Evolutionary conservation across 2,113 vertebrate species (phyloP).

Genomic region (Phainopepla nitens): DNA sequence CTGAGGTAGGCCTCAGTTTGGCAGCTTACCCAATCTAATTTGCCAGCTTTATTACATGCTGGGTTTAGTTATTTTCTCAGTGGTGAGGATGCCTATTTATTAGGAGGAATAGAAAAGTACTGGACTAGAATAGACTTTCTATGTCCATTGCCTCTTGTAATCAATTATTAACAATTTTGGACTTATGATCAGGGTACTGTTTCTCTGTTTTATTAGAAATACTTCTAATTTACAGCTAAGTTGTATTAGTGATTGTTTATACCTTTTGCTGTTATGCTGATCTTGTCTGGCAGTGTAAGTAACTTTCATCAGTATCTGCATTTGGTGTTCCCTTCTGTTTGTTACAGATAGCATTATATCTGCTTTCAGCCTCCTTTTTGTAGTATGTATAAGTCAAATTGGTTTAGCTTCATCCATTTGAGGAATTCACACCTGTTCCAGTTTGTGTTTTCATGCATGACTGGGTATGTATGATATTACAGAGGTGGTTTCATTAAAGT

Average conservation of each 20-base stretch:
- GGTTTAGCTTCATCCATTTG: background rate
- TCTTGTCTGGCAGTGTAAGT: background rate
- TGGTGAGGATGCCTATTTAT: background rate
- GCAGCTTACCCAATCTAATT: background rate
- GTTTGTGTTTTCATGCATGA: background rate
- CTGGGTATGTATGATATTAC: background rate
- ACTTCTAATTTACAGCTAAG: background rate
- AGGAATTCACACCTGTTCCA: background rate
- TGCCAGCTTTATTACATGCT: background rate
- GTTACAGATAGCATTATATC: background rate
- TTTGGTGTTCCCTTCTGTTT: background rate
- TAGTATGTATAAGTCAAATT: background rate
- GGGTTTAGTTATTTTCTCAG: background rate
- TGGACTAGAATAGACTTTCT: background rate
- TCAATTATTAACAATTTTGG: background rate
- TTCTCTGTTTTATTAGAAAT: background rate
- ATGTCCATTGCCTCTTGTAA: background rate
- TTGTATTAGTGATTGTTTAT: background rate
- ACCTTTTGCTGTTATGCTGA: background rate
- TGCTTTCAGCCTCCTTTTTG: background rate
- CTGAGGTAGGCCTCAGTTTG: background rate
- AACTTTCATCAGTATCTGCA: background rate
- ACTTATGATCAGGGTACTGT: background rate
- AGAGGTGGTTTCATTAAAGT: background rate
- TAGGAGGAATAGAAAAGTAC: background rate